Percentiles rank a stretch among this genome's conserved stretches.
These are phyloP conservation scores for Hypocryptadius cinnamomeus DNA, from an alignment of 2,113 vertebrate genomes.

Conservation along the genomic window DNA sequence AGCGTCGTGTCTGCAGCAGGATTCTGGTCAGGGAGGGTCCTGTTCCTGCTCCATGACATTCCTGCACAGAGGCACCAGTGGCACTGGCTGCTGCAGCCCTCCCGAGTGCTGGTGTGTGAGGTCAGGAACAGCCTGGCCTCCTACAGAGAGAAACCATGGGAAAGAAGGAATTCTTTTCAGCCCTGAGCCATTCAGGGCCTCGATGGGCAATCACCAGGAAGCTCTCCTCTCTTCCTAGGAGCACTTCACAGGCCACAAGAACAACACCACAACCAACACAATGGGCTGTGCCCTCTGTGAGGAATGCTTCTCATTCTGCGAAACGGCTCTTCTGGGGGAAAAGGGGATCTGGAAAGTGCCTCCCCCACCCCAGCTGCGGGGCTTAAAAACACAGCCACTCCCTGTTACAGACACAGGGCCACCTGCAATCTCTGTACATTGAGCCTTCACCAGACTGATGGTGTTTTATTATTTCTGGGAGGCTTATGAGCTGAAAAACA, in stretches of 20 bases:
- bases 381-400: background rate
- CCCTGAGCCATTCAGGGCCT: background rate
- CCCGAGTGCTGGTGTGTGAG: background rate
- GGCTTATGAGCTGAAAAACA: background rate
- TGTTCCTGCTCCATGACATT: rapidly evolving
- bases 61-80: background rate
- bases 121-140: background rate
- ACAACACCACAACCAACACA: background rate
- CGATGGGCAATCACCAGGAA: background rate
- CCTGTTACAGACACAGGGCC: background rate
- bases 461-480: background rate
- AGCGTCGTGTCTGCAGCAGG: background rate
- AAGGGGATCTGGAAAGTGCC: background rate
- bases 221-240: background rate
- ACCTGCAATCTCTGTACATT: background rate
- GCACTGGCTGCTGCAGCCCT: background rate
- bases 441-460: background rate
- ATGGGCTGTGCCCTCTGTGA: background rate
- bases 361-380: rapidly evolving
- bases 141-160: rapidly evolving
- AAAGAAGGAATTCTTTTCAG: background rate
- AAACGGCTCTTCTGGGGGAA: background rate
- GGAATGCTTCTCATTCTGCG: background rate
- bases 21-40: background rate
- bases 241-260: background rate